Conservation (phyloP, 2,113 vertebrate species). For the Acinonyx jubatus region DNA sequence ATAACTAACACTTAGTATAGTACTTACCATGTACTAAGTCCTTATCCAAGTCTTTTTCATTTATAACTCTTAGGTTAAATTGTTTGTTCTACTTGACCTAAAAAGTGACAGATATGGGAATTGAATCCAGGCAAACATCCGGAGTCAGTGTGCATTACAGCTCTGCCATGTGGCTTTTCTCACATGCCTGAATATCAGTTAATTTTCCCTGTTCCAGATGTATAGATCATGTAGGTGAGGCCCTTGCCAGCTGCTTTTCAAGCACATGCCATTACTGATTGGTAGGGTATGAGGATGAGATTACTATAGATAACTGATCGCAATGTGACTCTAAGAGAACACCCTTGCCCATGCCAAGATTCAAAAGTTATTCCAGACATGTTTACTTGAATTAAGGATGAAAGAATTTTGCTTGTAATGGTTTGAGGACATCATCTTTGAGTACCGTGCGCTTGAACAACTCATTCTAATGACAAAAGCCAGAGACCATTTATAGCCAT, state of each 20-base stretch:
- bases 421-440: neutral
- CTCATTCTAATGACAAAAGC: constrained; percentile 39
- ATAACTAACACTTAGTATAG: neutral
- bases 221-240: neutral
- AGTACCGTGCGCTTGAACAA: neutral
- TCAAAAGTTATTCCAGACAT: neutral
- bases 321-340: neutral
- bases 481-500: neutral
- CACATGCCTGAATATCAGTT: neutral
- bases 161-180: neutral
- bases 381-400: neutral
- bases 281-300: neutral
- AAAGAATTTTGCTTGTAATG: neutral
- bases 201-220: neutral
- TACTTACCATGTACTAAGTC: neutral
- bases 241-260: neutral
- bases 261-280: neutral
- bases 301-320: neutral
- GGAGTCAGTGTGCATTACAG: neutral
- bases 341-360: neutral
- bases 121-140: neutral
- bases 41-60: neutral
- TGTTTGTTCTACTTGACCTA: neutral
- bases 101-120: neutral
- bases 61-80: neutral